These are phyloP conservation scores for Drosophila kurseongensis DNA, from an alignment of 1,140 invertebrate genomes.

Conservation along the genomic window DNA sequence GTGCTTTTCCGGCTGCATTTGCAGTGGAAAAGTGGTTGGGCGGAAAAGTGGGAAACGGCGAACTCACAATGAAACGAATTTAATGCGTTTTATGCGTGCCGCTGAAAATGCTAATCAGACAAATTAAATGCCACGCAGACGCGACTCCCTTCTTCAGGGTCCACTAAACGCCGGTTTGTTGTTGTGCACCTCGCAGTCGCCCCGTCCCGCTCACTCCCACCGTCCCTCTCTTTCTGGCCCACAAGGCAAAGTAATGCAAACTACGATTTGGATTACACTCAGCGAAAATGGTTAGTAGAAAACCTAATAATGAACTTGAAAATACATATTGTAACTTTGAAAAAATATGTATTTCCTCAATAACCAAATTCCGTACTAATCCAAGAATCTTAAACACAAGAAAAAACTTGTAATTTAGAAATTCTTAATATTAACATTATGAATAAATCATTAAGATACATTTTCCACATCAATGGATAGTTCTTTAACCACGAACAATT, in stretches of 20 bases:
- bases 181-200: conserved; percentile 10
- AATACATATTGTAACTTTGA: too few species aligned
- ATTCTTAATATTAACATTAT: too few species aligned
- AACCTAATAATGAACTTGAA: too few species aligned
- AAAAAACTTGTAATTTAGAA: too few species aligned
- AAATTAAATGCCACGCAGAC: conserved; percentile 78
- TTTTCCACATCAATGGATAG: too few species aligned
- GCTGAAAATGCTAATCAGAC: conserved; percentile 82
- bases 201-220: neutral
- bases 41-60: conserved; percentile 11
- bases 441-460: too few species aligned
- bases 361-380: too few species aligned
- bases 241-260: conserved; percentile 39
- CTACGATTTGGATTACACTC: neutral
- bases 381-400: too few species aligned
- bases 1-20: conserved; percentile 42
- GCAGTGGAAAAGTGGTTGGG: neutral
- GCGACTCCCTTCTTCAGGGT: conserved; percentile 37
- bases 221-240: neutral
- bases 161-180: conserved; percentile 45
- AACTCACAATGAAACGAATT: conserved; percentile 49
- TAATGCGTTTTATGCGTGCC: conserved; percentile 82
- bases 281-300: neutral
- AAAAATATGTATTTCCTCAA: too few species aligned
- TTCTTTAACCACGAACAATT: too few species aligned